Base-by-base conservation (phyloP, 2,113 vertebrate species). In the Callionymus lyra region DNA sequence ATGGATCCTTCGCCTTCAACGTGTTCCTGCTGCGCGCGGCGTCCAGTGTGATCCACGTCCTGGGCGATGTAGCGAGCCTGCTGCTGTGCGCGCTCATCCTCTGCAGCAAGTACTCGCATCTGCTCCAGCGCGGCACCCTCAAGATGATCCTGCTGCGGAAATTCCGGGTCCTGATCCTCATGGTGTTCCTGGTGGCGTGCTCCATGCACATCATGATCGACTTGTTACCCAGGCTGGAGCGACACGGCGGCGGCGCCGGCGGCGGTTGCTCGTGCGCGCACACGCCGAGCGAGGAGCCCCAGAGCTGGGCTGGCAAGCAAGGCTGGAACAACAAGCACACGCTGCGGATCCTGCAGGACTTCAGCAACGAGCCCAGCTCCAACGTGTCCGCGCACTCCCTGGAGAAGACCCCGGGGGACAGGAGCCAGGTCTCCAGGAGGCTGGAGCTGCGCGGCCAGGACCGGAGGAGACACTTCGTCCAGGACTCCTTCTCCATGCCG, bases 201-300 rank as follows among this genome's bases (percentile, higher is more conserved):
- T 92, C 91, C 9, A 84, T 97, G 88, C 93, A 97, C 82, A 91
- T 97, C 37, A 86, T 89, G 84, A 88, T 96, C 34, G 93, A 96
- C 81, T 72, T 96, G 75, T 70, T 97, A 53, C 93, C 93, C 1
- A 87, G 86, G 71, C 87, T 96, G 83, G 91, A 94, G 79, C 63
- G 80, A 38, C 84, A 86, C 52, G 68, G 82, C 46, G 42, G 53
- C 16, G 50, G 70, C 52, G 68, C 81, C 46, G 42, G 53, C 16
- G 50, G 70, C 77, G 82, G 81, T 69, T 93, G 91, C 68, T 89
- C 89, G 12, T 93, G 91, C 70, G 78, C 88, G 1, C 87, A 88
- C 73, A 40, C 80, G 21, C 82, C 81, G 64, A 84, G 74, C 60
- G 76, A 80, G 45, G 64, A 85, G 69, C 75, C 81, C 14, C 71